Evolutionary conservation across 1,140 invertebrate genomes (phyloP).

Genomic region (Trichonephila clavata): DNA sequence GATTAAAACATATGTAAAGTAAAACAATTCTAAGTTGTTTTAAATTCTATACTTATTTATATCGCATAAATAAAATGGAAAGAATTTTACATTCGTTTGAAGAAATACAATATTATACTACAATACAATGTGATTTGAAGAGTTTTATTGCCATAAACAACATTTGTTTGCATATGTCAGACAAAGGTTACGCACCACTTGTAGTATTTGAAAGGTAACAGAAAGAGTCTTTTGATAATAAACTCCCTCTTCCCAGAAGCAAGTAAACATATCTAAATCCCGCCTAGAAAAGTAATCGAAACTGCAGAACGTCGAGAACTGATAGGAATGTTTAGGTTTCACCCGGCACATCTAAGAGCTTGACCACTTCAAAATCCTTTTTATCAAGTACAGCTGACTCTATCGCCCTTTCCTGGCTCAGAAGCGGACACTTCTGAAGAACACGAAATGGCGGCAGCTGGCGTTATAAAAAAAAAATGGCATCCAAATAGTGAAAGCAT

Average conservation of each 20-base stretch:
- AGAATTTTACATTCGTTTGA: no score
- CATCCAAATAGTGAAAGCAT: background rate
- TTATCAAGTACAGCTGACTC: conserved; percentile 29
- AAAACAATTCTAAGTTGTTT: no score
- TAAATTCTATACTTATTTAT: no score
- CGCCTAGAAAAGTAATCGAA: conserved; percentile 11
- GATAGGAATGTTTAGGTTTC: conserved; percentile 63
- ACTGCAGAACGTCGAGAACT: conserved; percentile 29
- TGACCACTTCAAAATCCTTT: conserved; percentile 52
- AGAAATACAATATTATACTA: no score
- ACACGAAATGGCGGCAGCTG: background rate
- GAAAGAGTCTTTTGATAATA: background rate
- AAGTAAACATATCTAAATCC: conserved; percentile 14
- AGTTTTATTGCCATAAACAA: background rate
- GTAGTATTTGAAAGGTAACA: conserved; percentile 2
- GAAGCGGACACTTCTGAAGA: conserved; percentile 32
- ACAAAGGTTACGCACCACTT: background rate
- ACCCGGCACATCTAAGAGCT: conserved; percentile 34
- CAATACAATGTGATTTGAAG: no score
- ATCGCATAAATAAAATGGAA: no score
- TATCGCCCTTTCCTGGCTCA: background rate
- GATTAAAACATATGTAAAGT: no score
- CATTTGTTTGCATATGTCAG: background rate
- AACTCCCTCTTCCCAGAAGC: background rate
- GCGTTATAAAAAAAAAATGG: background rate